phyloP scores from a whole-genome alignment of 2,888 invertebrate genomes.

The Carabus problematicus region DNA sequence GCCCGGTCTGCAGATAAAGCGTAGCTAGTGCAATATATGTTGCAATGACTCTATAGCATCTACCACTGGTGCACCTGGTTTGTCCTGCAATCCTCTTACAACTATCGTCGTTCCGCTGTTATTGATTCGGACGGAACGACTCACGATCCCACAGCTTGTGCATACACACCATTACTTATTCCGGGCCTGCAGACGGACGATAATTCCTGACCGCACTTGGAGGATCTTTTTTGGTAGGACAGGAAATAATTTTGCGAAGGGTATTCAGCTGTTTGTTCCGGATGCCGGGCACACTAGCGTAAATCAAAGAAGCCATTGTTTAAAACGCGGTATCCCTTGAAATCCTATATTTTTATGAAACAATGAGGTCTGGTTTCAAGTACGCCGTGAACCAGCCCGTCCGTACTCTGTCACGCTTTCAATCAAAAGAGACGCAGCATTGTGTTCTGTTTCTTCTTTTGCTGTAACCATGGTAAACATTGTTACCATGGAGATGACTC shows the following conservation, averaged over 20 bases:
- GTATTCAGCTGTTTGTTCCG: slow-evolving; percentile 38
- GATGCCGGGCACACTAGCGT: slow-evolving; percentile 13
- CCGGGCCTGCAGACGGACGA: not conserved
- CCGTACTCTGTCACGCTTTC: not conserved
- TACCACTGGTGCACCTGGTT: slow-evolving; percentile 13
- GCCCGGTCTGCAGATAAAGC: no score
- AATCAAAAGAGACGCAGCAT: not conserved
- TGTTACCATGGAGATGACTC: no score
- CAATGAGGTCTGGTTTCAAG: slow-evolving; percentile 22
- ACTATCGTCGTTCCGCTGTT: not conserved
- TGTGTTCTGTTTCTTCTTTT: not conserved
- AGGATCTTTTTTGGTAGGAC: slow-evolving; percentile 34
- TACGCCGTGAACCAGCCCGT: no score
- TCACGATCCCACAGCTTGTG: slow-evolving; percentile 8
- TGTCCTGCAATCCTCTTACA: slow-evolving; percentile 10
- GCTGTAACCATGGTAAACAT: no score
- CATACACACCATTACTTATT: not conserved
- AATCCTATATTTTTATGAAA: slow-evolving; percentile 42
- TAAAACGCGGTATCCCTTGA: slow-evolving; percentile 14
- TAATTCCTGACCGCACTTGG: slow-evolving; percentile 18
- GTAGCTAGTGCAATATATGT: not conserved
- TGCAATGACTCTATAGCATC: not conserved
- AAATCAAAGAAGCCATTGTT: slow-evolving; percentile 37
- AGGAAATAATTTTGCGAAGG: slow-evolving; percentile 41
- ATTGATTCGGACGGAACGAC: slow-evolving; percentile 2